Conservation (phyloP, 2,888 invertebrate genomes). For the Dermolepida albohirtum region DNA sequence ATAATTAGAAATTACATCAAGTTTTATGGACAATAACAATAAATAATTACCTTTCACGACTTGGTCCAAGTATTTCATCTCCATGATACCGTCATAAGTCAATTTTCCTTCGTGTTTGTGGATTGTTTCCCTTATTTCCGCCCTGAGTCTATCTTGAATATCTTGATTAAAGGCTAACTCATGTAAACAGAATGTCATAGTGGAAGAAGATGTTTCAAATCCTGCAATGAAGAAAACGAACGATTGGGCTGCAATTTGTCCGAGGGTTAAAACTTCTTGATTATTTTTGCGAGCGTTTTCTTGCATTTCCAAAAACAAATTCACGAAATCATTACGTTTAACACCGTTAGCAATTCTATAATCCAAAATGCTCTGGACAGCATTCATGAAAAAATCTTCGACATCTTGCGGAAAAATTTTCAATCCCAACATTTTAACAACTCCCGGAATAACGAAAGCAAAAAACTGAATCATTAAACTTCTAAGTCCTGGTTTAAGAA, state of each 20-base stretch:
- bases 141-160: constrained; percentile 9
- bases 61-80: constrained; percentile 18
- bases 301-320: constrained; percentile 17
- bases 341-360: constrained; percentile 1
- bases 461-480: constrained; percentile 4
- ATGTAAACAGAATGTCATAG: constrained; percentile 7
- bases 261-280: constrained; percentile 1
- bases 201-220: constrained; percentile 10
- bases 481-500: constrained; percentile 32
- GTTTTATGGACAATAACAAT: not conserved
- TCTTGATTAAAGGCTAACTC: constrained; percentile 13
- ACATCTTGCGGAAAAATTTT: not conserved
- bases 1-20: no score
- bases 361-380: not conserved
- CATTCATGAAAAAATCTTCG: constrained; percentile 7
- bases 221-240: constrained; percentile 17
- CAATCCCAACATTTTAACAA: not conserved
- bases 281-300: constrained; percentile 1
- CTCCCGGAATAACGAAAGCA: not conserved
- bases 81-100: constrained; percentile 15
- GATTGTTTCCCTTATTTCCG: not conserved
- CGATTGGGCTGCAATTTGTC: constrained; percentile 6
- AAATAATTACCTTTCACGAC: constrained; percentile 16
- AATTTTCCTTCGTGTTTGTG: not conserved
- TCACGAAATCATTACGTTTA: constrained; percentile 6